Conservation (phyloP, 2,797 vertebrate species). For the Rhabdophis nuchalis region DNA sequence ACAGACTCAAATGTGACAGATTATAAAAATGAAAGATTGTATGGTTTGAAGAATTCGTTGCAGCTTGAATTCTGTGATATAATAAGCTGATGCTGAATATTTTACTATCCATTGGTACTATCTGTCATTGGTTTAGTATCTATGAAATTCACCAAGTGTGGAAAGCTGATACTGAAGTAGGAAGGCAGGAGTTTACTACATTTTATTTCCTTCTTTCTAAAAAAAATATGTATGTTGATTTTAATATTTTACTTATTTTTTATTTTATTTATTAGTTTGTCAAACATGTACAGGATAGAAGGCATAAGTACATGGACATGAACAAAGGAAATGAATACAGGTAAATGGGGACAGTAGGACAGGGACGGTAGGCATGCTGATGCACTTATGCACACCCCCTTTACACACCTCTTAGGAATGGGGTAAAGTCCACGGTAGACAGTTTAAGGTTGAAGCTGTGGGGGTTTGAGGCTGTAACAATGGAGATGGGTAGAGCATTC, state of each 20-base stretch:
- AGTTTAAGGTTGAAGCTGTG: no score
- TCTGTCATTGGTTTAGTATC: conserved; percentile 21
- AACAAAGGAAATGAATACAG: no score
- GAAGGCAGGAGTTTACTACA: not conserved
- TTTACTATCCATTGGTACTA: conserved; percentile 34
- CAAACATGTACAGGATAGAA: no score
- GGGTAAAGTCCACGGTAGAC: no score
- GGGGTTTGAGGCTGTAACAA: no score
- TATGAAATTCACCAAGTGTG: conserved; percentile 3
- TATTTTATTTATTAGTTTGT: no score
- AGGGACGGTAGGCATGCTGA: no score
- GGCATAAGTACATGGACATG: no score
- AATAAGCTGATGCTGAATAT: conserved; percentile 24
- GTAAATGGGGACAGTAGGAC: no score
- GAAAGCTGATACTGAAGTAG: not conserved
- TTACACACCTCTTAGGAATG: no score
- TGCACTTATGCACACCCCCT: no score
- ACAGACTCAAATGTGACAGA: conserved; percentile 23
- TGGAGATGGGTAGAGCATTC: no score
- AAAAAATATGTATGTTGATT: conserved; percentile 2
- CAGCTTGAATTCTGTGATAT: conserved; percentile 15
- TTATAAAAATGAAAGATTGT: conserved; percentile 29
- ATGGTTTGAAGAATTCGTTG: conserved; percentile 27
- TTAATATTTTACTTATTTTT: not conserved
- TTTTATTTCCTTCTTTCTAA: not conserved